Conservation (phyloP, 2,888 invertebrate genomes). For the Epirrhoe tristata region DNA sequence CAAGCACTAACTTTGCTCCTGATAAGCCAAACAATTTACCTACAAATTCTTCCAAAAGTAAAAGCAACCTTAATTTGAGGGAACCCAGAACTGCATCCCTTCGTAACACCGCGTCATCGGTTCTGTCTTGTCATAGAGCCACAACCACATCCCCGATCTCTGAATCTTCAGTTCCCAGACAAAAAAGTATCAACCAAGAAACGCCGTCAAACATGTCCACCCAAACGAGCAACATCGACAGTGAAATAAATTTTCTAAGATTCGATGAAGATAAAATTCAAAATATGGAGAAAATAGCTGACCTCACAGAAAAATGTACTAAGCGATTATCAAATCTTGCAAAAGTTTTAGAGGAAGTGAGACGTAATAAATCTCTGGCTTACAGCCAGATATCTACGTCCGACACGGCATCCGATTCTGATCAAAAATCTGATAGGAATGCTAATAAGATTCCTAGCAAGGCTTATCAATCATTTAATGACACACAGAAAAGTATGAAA, state of each 20-base stretch:
- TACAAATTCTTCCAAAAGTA: slow-evolving; percentile 22
- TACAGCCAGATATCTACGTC: slow-evolving; percentile 74
- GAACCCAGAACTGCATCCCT: slow-evolving; percentile 11
- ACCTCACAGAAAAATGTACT: slow-evolving; percentile 79
- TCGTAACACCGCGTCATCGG: slow-evolving; percentile 21
- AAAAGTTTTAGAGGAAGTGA: slow-evolving; percentile 78
- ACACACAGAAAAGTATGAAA: slow-evolving; percentile 38
- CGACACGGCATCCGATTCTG: slow-evolving; percentile 69
- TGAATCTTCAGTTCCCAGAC: slow-evolving; percentile 45
- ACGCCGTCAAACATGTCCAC: slow-evolving; percentile 63
- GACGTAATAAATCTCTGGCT: slow-evolving; percentile 74
- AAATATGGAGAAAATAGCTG: slow-evolving; percentile 81
- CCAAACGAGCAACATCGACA: slow-evolving; percentile 66
- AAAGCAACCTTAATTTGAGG: slow-evolving; percentile 19
- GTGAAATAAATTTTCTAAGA: slow-evolving; percentile 69
- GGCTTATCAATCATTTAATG: slow-evolving; percentile 33
- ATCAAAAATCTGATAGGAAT: slow-evolving; percentile 61
- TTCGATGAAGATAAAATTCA: slow-evolving; percentile 76
- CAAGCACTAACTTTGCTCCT: slow-evolving; percentile 11
- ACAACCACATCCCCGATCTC: slow-evolving; percentile 54
- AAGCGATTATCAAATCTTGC: slow-evolving; percentile 77
- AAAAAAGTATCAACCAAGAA: slow-evolving; percentile 41
- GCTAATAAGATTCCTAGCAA: slow-evolving; percentile 36
- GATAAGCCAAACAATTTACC: slow-evolving; percentile 2
- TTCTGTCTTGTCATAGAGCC: slow-evolving; percentile 40